These are phyloP conservation scores for Cephonodes hylas DNA, from an alignment of 2,888 invertebrate genomes.

Conservation along the genomic window DNA sequence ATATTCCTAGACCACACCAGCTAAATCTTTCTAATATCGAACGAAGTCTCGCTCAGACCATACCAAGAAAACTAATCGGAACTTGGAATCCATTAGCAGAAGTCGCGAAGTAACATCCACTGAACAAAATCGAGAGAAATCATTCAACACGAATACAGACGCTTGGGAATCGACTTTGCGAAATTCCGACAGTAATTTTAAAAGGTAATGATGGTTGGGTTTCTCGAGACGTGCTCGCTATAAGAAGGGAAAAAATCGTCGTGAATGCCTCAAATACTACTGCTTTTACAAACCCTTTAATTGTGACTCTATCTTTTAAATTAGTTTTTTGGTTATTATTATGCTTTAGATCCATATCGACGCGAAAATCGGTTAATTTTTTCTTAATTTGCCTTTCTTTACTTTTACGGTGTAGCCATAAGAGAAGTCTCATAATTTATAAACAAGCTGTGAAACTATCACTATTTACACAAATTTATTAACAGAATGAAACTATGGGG, in stretches of 20 bases:
- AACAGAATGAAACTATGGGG: too few species aligned
- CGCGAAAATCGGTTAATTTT: too few species aligned
- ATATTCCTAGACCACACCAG: too few species aligned
- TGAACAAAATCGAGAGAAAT: neutral
- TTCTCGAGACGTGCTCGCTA: neutral
- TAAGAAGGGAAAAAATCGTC: neutral
- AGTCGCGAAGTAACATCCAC: neutral
- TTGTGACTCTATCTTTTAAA: neutral
- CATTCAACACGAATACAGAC: neutral
- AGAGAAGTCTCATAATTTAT: too few species aligned
- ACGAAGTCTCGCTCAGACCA: too few species aligned
- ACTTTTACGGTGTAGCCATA: too few species aligned
- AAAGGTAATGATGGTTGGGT: slow-evolving; percentile 28
- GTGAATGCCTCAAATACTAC: neutral
- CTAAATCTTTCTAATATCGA: too few species aligned
- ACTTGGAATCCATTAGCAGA: neutral
- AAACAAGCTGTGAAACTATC: too few species aligned
- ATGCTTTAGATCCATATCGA: too few species aligned
- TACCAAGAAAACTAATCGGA: neutral
- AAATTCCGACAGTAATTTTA: slow-evolving; percentile 35
- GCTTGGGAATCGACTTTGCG: slow-evolving; percentile 25
- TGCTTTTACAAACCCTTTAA: neutral
- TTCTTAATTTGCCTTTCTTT: too few species aligned
- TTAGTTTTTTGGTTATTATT: neutral
- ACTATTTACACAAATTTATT: too few species aligned